Conservation (phyloP, 2,888 invertebrate genomes). For the Chesias legatella region DNA sequence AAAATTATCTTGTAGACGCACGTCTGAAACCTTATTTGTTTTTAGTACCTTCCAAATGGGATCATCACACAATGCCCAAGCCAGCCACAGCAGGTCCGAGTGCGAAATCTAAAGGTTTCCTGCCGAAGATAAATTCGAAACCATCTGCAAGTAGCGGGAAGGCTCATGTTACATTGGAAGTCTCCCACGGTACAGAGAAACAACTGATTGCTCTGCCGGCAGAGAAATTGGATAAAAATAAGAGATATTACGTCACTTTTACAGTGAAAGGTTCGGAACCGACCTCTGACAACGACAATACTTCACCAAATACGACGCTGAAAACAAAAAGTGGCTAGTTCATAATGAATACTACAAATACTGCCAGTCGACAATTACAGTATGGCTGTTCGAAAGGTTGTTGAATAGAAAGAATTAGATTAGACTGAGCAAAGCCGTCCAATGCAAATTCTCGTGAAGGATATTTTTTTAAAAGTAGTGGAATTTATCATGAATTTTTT, state of each 20-base stretch:
- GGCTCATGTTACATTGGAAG: conserved; percentile 86
- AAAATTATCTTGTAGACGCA: not conserved
- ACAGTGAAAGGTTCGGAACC: conserved; percentile 89
- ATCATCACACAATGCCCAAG: conserved; percentile 90
- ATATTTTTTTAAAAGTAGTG: conserved; percentile 45
- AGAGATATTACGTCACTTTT: conserved; percentile 95
- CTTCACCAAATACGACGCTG: conserved; percentile 60
- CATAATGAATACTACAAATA: conserved; percentile 48
- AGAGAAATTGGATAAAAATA: conserved; percentile 92
- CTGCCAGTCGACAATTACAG: conserved; percentile 7
- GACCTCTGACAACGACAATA: conserved; percentile 77
- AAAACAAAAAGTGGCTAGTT: conserved; percentile 57
- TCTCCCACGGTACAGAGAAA: conserved; percentile 91
- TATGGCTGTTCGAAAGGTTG: conserved; percentile 20
- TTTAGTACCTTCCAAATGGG: conserved; percentile 87
- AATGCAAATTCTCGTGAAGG: conserved; percentile 25
- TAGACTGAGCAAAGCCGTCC: conserved; percentile 50
- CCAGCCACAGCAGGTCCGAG: conserved; percentile 78
- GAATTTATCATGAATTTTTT: conserved; percentile 15
- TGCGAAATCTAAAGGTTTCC: conserved; percentile 78
- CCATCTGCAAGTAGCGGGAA: conserved; percentile 58
- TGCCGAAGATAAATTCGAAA: conserved; percentile 84
- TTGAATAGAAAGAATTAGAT: conserved; percentile 22
- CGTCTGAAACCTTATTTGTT: conserved; percentile 25
- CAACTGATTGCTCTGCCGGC: conserved; percentile 93